Conservation (phyloP, 2,888 invertebrate genomes). For the Mythimna albipuncta region DNA sequence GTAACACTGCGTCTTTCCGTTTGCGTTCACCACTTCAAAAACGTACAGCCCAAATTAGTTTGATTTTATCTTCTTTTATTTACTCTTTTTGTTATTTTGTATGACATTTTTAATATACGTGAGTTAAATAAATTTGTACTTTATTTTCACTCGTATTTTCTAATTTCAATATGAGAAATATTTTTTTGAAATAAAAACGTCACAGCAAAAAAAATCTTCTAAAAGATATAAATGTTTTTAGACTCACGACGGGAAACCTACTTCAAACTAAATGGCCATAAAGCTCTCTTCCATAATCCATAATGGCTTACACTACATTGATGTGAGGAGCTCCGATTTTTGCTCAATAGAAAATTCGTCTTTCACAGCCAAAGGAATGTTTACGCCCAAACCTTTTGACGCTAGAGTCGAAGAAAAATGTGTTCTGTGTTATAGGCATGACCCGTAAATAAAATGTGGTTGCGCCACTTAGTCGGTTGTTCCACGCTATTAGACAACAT, state of each 20-base stretch:
- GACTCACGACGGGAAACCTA: constrained; percentile 43
- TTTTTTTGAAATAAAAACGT: constrained; percentile 12
- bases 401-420: constrained; percentile 65
- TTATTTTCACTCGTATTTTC: not conserved
- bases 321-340: constrained; percentile 48
- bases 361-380: constrained; percentile 56
- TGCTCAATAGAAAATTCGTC: constrained; percentile 60
- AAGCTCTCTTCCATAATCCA: constrained; percentile 57
- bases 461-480: constrained; percentile 74
- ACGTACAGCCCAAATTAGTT: not conserved
- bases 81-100: not conserved
- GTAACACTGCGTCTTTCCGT: not conserved
- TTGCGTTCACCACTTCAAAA: not conserved
- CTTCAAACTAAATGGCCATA: constrained; percentile 56
- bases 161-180: not conserved
- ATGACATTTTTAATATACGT: not conserved
- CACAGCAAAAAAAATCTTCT: not conserved
- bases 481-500: constrained; percentile 74
- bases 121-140: not conserved
- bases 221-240: constrained; percentile 21
- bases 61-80: not conserved
- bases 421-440: constrained; percentile 64
- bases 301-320: constrained; percentile 65
- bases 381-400: constrained; percentile 61
- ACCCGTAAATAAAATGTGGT: constrained; percentile 79